Percentiles rank a stretch among this genome's conserved stretches.
phyloP scores from a whole-genome alignment of 2,113 vertebrate species.

The Anarhynchus alexandrinus region DNA sequence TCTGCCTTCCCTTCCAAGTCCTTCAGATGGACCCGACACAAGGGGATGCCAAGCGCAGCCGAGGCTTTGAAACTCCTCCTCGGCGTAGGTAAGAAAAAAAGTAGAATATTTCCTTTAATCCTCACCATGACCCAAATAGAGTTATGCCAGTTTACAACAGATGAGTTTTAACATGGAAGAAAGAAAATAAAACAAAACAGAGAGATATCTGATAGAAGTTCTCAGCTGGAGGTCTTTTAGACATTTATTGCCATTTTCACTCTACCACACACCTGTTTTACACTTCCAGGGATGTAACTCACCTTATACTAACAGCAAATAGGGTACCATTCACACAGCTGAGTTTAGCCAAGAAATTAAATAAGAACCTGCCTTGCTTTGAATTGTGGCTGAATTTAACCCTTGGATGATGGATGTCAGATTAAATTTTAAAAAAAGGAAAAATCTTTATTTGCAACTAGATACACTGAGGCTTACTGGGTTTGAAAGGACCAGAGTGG shows the following conservation, averaged over 20 bases:
- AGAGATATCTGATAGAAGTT: background rate
- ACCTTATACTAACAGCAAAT: background rate
- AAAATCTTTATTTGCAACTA: background rate
- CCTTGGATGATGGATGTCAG: background rate
- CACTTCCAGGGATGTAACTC: background rate
- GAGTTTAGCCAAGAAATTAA: background rate
- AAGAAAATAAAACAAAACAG: background rate
- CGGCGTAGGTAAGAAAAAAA: background rate
- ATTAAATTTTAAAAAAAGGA: background rate
- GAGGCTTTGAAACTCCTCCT: background rate
- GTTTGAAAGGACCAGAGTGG: background rate
- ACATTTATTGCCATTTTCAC: background rate
- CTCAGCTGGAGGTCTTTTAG: background rate
- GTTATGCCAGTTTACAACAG: background rate
- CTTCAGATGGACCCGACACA: background rate
- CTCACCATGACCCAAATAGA: background rate
- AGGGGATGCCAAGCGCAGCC: accelerated
- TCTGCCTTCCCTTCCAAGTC: background rate
- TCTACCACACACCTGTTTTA: background rate
- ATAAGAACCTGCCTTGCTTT: background rate
- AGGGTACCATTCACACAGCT: background rate
- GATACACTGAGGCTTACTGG: background rate
- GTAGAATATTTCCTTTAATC: background rate
- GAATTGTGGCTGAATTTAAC: background rate
- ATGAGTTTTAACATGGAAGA: background rate